A percentile compares a stretch with the other conserved stretches of the same genome.
Conservation (phyloP, 2,888 invertebrate genomes). For the Drosophila anomalata region DNA sequence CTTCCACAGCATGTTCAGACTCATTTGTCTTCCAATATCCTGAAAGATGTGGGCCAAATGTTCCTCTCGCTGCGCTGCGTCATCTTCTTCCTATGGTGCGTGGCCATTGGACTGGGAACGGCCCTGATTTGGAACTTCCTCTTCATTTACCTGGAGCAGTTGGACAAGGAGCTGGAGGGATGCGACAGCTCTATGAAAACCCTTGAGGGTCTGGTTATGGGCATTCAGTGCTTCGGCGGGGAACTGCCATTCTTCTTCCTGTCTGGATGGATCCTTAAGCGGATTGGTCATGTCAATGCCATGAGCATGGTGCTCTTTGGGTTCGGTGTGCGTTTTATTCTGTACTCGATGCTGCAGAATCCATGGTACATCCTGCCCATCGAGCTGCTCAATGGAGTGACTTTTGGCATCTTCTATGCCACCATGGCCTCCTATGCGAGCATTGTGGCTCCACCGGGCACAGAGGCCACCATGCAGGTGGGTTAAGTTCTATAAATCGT, state of each 20-base stretch:
- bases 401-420: constrained; percentile 94
- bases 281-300: constrained; percentile 91
- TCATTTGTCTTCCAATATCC: constrained; percentile 87
- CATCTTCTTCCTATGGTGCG: constrained; percentile 91
- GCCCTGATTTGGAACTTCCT: constrained; percentile 94
- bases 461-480: constrained; percentile 94
- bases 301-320: constrained; percentile 93
- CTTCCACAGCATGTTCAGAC: constrained; percentile 86
- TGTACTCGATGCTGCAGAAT: constrained; percentile 91
- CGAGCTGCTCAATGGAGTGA: constrained; percentile 94
- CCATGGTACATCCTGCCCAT: constrained; percentile 94
- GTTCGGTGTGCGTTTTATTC: constrained; percentile 91
- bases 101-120: constrained; percentile 92
- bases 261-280: constrained; percentile 90
- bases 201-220: constrained; percentile 89
- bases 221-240: constrained; percentile 92
- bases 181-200: constrained; percentile 88
- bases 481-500: constrained; percentile 12
- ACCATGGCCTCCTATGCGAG: constrained; percentile 95
- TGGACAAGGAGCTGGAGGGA: constrained; percentile 84
- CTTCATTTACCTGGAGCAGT: constrained; percentile 92
- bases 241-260: constrained; percentile 95
- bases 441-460: constrained; percentile 92
- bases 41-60: constrained; percentile 88
- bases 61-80: constrained; percentile 88